Conservation (phyloP, 2,888 invertebrate genomes). For the Theristus sp. region DNA sequence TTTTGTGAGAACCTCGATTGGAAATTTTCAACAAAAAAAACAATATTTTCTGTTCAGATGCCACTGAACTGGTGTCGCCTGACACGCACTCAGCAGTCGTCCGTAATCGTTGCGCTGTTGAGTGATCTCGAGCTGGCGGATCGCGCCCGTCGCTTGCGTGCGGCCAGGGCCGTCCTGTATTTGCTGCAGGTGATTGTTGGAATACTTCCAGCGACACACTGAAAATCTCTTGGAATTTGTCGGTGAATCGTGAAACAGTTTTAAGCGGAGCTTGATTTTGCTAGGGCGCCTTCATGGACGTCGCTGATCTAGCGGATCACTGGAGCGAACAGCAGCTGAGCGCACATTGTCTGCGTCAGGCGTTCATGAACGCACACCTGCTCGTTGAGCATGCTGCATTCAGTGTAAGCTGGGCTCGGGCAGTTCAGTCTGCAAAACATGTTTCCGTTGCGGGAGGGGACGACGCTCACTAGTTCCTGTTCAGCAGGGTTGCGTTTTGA, state of each 20-base stretch:
- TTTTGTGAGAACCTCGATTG: no score
- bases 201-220: no score
- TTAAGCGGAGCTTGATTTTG: no score
- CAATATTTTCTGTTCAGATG: conserved; percentile 8
- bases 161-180: conserved; percentile 79
- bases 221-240: no score
- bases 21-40: no score
- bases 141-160: conserved; percentile 60
- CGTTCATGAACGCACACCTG: not conserved
- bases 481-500: not conserved
- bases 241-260: no score
- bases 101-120: conserved; percentile 3
- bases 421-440: no score
- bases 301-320: not conserved
- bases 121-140: conserved; percentile 67
- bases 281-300: not conserved
- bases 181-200: conserved; percentile 59
- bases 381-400: not conserved
- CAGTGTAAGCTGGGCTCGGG: not conserved
- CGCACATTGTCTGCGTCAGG: not conserved
- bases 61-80: conserved; percentile 34
- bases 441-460: no score
- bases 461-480: no score
- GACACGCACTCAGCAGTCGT: not conserved
- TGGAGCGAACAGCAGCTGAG: not conserved